Evolutionary conservation across 2,797 vertebrate genomes (phyloP).

Genomic region (Acrocephalus scirpaceus): DNA sequence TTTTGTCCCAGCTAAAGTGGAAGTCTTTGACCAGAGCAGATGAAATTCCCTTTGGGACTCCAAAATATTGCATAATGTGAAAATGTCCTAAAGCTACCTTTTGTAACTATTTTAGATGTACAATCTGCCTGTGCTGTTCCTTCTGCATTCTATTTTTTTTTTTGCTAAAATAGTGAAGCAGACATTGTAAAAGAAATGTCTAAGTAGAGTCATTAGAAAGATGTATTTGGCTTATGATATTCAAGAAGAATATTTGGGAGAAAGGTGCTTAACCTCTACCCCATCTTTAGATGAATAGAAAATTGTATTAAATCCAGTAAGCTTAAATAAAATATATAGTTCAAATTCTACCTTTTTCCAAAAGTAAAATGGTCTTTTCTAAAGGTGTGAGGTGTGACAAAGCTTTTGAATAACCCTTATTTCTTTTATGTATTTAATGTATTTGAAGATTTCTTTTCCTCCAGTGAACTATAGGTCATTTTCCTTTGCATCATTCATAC

Average conservation of each 20-base stretch:
- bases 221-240: not conserved
- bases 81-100: not conserved
- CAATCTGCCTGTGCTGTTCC: constrained; percentile 53
- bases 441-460: not conserved
- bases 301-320: not conserved
- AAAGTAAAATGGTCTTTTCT: not conserved
- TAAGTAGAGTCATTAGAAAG: constrained; percentile 18
- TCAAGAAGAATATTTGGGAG: not conserved
- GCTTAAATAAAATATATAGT: not conserved
- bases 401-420: not conserved
- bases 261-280: not conserved
- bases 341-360: not conserved
- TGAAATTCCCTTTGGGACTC: not conserved
- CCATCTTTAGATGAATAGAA: not conserved
- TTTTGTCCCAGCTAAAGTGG: not conserved
- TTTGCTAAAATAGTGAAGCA: not conserved
- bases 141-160: not conserved
- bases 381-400: not conserved
- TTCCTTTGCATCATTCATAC: not conserved
- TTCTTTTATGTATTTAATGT: not conserved
- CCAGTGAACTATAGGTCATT: not conserved
- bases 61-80: not conserved
- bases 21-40: not conserved
- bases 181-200: not conserved
- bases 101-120: not conserved